Evolutionary conservation across 2,113 vertebrate species (phyloP).

Genomic region (Gallinago media): DNA sequence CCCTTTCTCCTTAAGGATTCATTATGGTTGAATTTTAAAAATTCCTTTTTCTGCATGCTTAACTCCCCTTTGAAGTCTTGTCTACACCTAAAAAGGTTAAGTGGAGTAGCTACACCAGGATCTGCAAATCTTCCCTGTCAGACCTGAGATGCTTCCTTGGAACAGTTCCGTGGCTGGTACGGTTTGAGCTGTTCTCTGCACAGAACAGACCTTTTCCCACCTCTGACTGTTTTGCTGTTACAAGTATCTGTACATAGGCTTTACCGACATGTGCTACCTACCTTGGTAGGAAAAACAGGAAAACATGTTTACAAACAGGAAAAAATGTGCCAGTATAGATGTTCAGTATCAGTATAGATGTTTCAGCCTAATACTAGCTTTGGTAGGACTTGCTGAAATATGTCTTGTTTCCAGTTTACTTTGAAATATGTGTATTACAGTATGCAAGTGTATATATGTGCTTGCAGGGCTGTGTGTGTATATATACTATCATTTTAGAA

Average conservation of each 20-base stretch:
- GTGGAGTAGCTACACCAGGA: not conserved
- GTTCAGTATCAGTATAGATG: not conserved
- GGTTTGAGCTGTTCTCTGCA: not conserved
- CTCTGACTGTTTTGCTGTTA: not conserved
- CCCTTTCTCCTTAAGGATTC: not conserved
- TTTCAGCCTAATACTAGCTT: not conserved
- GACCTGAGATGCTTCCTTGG: not conserved
- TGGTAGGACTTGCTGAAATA: not conserved
- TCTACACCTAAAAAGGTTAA: not conserved
- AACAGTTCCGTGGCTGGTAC: accelerated
- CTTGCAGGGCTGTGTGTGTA: too few species aligned
- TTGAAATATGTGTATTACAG: not conserved
- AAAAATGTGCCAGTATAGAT: not conserved
- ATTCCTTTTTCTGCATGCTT: not conserved
- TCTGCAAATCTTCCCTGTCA: not conserved
- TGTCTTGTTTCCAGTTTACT: not conserved
- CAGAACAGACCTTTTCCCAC: not conserved
- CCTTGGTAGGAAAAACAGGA: not conserved
- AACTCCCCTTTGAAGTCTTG: not conserved
- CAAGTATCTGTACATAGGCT: not conserved
- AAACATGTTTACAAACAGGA: not conserved
- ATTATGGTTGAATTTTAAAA: not conserved
- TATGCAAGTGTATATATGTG: not conserved
- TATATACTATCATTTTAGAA: not conserved
- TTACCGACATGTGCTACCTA: accelerated